Base-by-base conservation (phyloP, 1,140 invertebrate genomes). In the Hestina assimilis region DNA sequence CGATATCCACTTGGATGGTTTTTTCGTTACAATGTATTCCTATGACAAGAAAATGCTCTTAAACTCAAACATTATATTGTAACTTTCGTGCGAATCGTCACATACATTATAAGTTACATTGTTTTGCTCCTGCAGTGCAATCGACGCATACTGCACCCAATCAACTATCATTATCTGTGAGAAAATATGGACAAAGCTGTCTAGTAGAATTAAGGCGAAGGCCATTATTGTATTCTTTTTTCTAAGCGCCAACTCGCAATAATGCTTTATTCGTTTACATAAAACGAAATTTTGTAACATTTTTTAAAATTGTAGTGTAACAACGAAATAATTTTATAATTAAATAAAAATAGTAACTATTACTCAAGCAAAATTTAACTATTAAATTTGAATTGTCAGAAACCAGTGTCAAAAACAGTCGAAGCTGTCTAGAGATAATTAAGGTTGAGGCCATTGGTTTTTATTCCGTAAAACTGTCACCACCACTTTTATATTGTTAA, bases 141-240 rank as follows among this genome's bases (percentile, higher is more conserved):
- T 43, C 42, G 35, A 58, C 31, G 42, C 68, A 63, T 66, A 75
- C 52, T 38, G 48, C 60, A 60, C 50, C 57, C 47, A 69, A 62
- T 69, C 71, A 57, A 31, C 33, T 53, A 3, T 23, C 47, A 57
- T 60, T 69, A 20, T 43, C 45, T 56, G 47, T 70, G 60, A 47
- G 65, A 63, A 43, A 24, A 29, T 40, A 51, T 54, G 55, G 43
- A 66, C 65, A 65, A 69, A 63, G 69, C 35, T 53, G 33, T 61
- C 58, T 48, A 41, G 8, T 17, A 19, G 33, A 59, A 79, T 76
- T 76, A 79, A 75, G 71, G 73, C 69, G 58, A 70, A 76, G 76
- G 73, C 69, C 74, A 38, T 11, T 23, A n/a, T n/a, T n/a, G n/a
- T n/a, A n/a, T n/a, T n/a, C n/a, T n/a, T n/a, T n/a, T n/a, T n/a